These are phyloP conservation scores for Plagiodera versicolora DNA, from an alignment of 2,888 invertebrate species.

Conservation along the genomic window DNA sequence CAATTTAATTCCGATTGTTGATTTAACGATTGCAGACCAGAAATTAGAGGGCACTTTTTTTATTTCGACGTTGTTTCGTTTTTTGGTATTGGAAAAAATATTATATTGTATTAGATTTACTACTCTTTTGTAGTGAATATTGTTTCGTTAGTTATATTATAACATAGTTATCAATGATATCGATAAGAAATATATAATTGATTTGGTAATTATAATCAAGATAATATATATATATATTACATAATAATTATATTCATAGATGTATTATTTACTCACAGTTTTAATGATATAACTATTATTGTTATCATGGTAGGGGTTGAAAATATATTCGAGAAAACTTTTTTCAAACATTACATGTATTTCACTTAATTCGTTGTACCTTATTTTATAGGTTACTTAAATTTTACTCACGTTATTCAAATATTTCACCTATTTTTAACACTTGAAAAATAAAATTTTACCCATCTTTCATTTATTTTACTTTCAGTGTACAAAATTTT, in stretches of 20 bases:
- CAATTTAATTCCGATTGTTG: too few relatives aligned
- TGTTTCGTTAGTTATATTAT: not conserved
- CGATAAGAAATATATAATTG: not conserved
- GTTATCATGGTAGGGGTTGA: not conserved
- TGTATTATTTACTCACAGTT: not conserved
- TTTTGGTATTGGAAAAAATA: too few relatives aligned
- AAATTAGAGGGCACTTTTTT: too few relatives aligned
- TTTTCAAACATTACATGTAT: not conserved
- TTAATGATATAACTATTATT: not conserved
- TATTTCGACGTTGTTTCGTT: too few relatives aligned
- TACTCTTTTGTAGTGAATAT: not conserved
- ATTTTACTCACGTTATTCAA: conserved; percentile 17
- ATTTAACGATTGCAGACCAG: too few relatives aligned
- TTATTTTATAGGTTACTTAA: conserved; percentile 6
- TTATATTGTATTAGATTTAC: not conserved
- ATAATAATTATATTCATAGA: not conserved
- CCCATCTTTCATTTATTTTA: not conserved
- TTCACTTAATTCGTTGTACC: conserved; percentile 11
- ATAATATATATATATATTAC: not conserved
- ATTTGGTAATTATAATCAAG: not conserved
- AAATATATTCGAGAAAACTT: not conserved
- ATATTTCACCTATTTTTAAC: conserved; percentile 4
- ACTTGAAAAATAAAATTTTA: conserved; percentile 2
- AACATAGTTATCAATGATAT: not conserved
- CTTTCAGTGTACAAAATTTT: too few relatives aligned